Conservation (phyloP, 1,140 invertebrate species). For the Lordiphosa mommai region DNA sequence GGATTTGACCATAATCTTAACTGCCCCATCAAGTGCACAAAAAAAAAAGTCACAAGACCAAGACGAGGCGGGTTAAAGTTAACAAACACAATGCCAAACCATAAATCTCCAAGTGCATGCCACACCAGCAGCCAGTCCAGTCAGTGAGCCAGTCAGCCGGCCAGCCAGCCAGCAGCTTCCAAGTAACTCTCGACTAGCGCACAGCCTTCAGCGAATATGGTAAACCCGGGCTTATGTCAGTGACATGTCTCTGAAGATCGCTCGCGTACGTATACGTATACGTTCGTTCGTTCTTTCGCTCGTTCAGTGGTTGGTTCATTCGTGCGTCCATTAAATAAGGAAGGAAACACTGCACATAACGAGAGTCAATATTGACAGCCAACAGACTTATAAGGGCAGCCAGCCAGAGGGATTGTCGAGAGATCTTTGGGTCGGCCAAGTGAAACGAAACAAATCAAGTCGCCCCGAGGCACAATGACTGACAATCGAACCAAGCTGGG, state of each 20-base stretch:
- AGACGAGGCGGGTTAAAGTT: constrained; percentile 55
- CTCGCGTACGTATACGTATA: too few species aligned
- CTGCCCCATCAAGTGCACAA: constrained; percentile 38
- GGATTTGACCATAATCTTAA: constrained; percentile 49
- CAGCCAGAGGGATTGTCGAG: constrained; percentile 27
- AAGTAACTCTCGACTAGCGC: constrained; percentile 74
- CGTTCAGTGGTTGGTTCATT: constrained; percentile 44
- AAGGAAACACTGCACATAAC: constrained; percentile 74
- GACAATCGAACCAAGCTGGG: constrained; percentile 71
- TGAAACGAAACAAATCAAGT: constrained; percentile 78
- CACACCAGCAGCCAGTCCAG: constrained; percentile 48
- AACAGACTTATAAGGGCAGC: constrained; percentile 76
- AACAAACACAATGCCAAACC: constrained; percentile 72
- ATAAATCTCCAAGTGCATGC: constrained; percentile 76
- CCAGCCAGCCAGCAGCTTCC: constrained; percentile 51
- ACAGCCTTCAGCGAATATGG: constrained; percentile 60
- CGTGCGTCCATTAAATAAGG: constrained; percentile 77
- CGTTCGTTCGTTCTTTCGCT: constrained; percentile 10
- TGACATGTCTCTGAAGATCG: constrained; percentile 63
- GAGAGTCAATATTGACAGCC: constrained; percentile 75
- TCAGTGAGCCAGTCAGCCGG: constrained; percentile 24
- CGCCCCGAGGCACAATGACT: constrained; percentile 67
- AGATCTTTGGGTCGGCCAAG: constrained; percentile 47
- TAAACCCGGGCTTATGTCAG: constrained; percentile 76
- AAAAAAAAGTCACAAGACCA: constrained; percentile 56